Base-by-base conservation (phyloP, 2,888 invertebrate species). In the Lasioglossum marginatum region DNA sequence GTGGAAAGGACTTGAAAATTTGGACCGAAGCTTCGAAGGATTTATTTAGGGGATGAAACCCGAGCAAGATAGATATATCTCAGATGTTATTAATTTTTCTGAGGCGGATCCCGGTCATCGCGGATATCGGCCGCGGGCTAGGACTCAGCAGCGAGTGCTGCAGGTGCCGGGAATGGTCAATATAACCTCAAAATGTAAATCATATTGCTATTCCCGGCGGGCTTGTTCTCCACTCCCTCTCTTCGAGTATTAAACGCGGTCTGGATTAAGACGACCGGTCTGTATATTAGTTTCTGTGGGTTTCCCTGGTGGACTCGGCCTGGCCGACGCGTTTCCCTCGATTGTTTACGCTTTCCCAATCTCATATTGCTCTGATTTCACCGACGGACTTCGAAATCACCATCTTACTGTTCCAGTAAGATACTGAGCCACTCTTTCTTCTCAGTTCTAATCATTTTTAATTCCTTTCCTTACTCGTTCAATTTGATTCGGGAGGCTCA, bases 131-230 rank as follows among this genome's bases (percentile, higher is more conserved):
- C 89, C 86, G 91, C 85, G 88, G 92, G 88, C 86, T 81, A 87
- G 79, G 90, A 90, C 86, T 88, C 68, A 89, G 90, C 84, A 91
- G 83, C 90, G 89, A 91, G 92, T 92, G 95, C 87, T 95, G 93
- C 95, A 95, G 95, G 94, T 95, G 95, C 91, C 93, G 92, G 92
- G 93, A 95, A 95, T 95, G 95, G 95, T 95, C 95, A 94, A 94
- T 95, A 95, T 95, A 93, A 92, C 93, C 92, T 89, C 92, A 94
- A 95, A 95, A 95, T 95, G 95, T 95, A 95, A 95, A 95, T 95
- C 95, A 94, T 94, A 95, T 95, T 94, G 94, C 93, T 92, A 91
- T 92, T 92, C 92, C 92, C 88, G 72, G 80, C 81, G 89, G 89
- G 86, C 80, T 63, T 76, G 81, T 85, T 85, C 87, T 74, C 83